Percentiles rank a stretch among this genome's conserved stretches.
These are phyloP conservation scores for Eidolon helvum DNA, from an alignment of 2,113 vertebrate species.

Conservation along the genomic window DNA sequence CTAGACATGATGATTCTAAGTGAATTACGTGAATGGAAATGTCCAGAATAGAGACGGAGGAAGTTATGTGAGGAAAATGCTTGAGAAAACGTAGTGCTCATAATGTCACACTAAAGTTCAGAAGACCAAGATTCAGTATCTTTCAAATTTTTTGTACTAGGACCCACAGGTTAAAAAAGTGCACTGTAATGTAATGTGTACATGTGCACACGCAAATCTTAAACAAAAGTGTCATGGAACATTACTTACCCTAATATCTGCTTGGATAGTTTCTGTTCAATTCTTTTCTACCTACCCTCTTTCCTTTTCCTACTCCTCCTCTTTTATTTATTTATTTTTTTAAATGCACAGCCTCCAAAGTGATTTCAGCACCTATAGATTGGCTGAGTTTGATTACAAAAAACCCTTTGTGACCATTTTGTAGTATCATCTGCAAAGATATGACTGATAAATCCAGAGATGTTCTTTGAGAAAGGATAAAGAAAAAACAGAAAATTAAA, in stretches of 20 bases:
- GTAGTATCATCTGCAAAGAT: neutral
- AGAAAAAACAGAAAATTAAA: neutral
- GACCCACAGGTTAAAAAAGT: neutral
- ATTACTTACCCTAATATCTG: neutral
- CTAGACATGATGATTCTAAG: neutral
- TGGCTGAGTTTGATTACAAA: constrained; percentile 22
- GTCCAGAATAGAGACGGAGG: neutral
- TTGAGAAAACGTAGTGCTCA: neutral
- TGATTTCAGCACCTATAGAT: neutral
- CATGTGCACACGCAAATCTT: neutral
- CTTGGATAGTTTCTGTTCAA: neutral
- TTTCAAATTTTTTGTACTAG: neutral
- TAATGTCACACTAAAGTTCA: neutral
- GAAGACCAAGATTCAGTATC: neutral
- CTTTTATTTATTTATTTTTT: neutral
- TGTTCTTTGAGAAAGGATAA: neutral
- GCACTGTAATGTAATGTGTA: neutral
- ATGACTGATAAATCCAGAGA: neutral
- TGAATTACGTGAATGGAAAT: neutral
- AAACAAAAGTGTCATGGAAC: neutral
- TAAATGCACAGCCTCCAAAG: neutral
- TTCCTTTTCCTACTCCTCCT: neutral
- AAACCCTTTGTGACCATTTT: neutral
- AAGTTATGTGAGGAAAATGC: neutral
- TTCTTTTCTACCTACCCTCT: neutral